Evolutionary conservation across 2,113 vertebrate species (phyloP).

Genomic region (Elgaria multicarinata): DNA sequence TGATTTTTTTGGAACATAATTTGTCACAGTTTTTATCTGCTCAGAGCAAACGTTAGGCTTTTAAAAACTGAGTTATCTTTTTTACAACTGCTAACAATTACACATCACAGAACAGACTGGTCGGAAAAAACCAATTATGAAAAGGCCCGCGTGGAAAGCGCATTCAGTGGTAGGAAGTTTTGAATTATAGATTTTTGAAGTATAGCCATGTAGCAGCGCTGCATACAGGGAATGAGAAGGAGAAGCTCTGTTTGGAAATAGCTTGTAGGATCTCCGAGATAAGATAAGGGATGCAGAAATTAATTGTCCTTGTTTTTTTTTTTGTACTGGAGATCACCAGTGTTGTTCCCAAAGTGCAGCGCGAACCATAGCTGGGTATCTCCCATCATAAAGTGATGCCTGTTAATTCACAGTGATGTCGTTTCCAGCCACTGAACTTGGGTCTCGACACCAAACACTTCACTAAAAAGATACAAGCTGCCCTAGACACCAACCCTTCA

Average conservation of each 20-base stretch:
- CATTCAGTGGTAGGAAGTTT: neutral
- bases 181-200: constrained; percentile 66
- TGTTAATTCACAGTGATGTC: rapidly evolving
- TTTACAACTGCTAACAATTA: constrained; percentile 86
- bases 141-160: constrained; percentile 62
- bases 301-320: constrained; percentile 61
- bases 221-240: constrained; percentile 9
- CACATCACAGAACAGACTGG: constrained; percentile 70
- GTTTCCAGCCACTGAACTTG: rapidly evolving
- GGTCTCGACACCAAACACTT: neutral
- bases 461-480: neutral
- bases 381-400: rapidly evolving
- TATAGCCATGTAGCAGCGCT: neutral
- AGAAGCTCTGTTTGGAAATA: constrained; percentile 51
- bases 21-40: constrained; percentile 88
- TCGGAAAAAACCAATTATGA: constrained; percentile 76
- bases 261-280: constrained; percentile 57
- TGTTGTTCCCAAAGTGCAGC: neutral
- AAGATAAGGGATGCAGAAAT: constrained; percentile 56
- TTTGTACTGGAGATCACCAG: constrained; percentile 48
- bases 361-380: rapidly evolving
- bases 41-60: constrained; percentile 82
- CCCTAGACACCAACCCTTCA: neutral
- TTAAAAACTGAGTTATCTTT: constrained; percentile 83
- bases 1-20: constrained; percentile 84